Percentiles rank a stretch among this genome's conserved stretches.
phyloP scores from a whole-genome alignment of 35 echinoderm and acorn worm species.

The Holothuria glaberrima region DNA sequence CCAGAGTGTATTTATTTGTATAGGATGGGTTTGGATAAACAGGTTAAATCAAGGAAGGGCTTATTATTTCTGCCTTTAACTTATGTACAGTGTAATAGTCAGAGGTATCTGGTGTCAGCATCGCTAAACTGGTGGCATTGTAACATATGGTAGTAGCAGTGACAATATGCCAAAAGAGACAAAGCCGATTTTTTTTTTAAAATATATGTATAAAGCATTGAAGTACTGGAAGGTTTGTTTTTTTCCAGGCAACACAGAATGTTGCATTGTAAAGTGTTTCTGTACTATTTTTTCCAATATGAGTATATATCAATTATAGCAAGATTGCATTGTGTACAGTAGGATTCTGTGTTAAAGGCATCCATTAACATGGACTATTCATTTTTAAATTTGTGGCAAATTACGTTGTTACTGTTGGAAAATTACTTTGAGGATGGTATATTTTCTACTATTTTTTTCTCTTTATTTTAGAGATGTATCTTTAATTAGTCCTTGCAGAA shows the following conservation, averaged over 20 bases:
- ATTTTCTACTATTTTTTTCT: no score
- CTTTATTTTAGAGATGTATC: no score
- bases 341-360: no score
- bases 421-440: neutral
- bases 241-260: conserved; percentile 28
- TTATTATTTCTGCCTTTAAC: no score
- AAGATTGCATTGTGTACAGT: conserved; percentile 3
- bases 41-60: no score
- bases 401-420: neutral
- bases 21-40: no score
- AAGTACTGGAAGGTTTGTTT: conserved; percentile 15
- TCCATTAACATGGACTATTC: no score
- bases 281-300: conserved; percentile 45
- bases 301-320: conserved; percentile 55
- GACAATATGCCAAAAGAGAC: conserved; percentile 19
- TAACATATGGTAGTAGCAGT: neutral
- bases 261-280: conserved; percentile 47
- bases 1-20: no score
- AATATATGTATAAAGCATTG: conserved; percentile 51
- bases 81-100: no score
- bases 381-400: neutral
- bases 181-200: neutral
- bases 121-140: no score
- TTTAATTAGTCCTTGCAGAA: no score
- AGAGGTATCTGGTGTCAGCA: no score